Base-by-base conservation (phyloP, 2,888 invertebrate genomes). In the Herminia tarsipennalis region DNA sequence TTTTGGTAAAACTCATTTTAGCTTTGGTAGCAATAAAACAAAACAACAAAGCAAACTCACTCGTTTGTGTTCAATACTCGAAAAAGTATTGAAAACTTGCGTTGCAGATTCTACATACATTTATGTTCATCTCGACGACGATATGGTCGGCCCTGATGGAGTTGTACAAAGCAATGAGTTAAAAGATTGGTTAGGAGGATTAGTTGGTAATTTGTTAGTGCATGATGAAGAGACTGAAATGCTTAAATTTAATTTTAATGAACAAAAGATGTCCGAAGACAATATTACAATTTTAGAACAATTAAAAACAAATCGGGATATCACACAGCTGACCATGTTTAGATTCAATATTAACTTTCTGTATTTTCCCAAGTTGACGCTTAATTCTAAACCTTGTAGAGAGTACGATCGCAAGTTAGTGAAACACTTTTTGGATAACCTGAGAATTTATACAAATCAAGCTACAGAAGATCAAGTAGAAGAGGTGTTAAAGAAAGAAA, bases 371-470 rank as follows among this genome's bases (percentile, higher is more conserved):
- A 50, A 43, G 25, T 30, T 63, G n/a, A 30, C 35, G 12, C 29
- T 63, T 16, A 21, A 43, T 34, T 27, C 45, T 13, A n/a, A n/a
- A n/a, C n/a, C n/a, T n/a, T n/a, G n/a, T n/a, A 30, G 38, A 0
- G 28, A 45, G 5, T 17, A 43, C 3, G 63, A 63, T n/a, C 30
- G 20, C 20, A 32, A 27, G 1, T 28, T 57, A 9, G 44, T 61
- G 5, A 12, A 13, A 3, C 27, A 36, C 1, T 59, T 58, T 38
- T 36, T 61, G 3, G 5, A 1, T 4, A 43, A 56, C 13, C 45
- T 68, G 8, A 29, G 28, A 9, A 58, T 69, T 47, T 65, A 55
- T 28, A 65, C 68, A 3, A 63, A 66, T 50, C 68, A 69, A 49
- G 58, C 56, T 1, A 54, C 42, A 18, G 66, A 69, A 40, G 58